phyloP scores from a whole-genome alignment of 2,113 vertebrate genomes.

The Sinosuthora webbiana region DNA sequence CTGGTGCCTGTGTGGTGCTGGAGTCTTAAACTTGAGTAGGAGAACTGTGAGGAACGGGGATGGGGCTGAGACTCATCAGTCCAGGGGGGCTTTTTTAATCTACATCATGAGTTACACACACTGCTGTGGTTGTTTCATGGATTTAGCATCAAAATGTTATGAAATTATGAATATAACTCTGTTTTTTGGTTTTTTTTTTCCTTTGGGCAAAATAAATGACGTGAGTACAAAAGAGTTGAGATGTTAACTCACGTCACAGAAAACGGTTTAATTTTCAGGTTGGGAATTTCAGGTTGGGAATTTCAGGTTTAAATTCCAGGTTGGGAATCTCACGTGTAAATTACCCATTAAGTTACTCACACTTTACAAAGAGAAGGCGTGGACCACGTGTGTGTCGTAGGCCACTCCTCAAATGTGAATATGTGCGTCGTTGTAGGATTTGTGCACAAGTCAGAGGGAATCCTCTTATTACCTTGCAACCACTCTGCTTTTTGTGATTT shows the following conservation, averaged over 20 bases:
- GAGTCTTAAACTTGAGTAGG: not conserved
- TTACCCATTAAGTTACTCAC: not conserved
- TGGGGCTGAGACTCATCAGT: not conserved
- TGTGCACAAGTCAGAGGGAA: not conserved
- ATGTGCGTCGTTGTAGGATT: rapidly evolving
- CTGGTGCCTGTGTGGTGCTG: not conserved
- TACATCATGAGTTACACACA: not conserved
- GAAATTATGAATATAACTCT: not conserved
- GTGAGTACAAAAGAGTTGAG: not conserved
- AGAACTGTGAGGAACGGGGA: rapidly evolving
- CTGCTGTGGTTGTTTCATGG: not conserved
- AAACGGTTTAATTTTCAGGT: not conserved
- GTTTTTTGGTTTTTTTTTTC: no score
- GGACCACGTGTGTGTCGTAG: rapidly evolving
- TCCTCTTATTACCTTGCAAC: not conserved
- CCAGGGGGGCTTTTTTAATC: not conserved
- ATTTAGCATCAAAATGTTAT: not conserved
- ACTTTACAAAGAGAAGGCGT: not conserved
- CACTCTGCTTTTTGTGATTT: not conserved
- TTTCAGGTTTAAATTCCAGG: not conserved
- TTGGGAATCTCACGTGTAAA: not conserved
- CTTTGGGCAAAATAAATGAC: not conserved
- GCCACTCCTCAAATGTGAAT: not conserved
- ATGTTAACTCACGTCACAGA: not conserved
- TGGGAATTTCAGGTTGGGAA: not conserved